Base-by-base conservation (phyloP, 1,140 invertebrate genomes). In the Zaprionus gabonicus region DNA sequence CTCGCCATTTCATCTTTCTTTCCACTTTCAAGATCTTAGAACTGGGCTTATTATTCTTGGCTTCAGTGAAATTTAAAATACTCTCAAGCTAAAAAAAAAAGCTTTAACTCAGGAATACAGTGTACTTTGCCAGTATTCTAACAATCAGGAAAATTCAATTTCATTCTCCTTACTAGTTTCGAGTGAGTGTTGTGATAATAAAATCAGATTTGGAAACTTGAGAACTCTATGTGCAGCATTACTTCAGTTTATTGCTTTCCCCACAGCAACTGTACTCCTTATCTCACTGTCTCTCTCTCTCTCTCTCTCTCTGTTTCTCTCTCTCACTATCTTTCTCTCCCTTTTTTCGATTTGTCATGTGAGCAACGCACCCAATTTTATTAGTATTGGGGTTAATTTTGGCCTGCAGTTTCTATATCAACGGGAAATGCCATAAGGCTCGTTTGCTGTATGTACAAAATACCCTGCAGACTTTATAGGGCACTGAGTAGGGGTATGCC, bases 361-460 rank as follows among this genome's bases (percentile, higher is more conserved):
- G 57, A 68, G 57, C 25, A 20, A 6, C 34, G 34, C 36, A 23
- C 1, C 23, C 13, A 15, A 44, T 62, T 46, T 46, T 17, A 62
- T 62, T 62, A 20, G 23, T 46, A 27, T 62, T n/a, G 20, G 6
- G 5, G 49, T 23, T 63, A 1, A 17, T 17, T 55, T 25, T 44
- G 17, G 69, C 34, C 64, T 57, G 31, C 31, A 17, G 60, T 55
- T 57, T 44, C 38, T 12, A 20, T 28, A 41, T 27, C 36, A 44
- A 56, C 66, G 41, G 20, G 28, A 63, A 36, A 67, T 34, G 23
- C 59, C 59, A 64, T 27, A 70, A 51, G 69, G 58, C 55, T 36
- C n/a, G 58, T 65, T 46, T 46, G 6, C n/a, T 9, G n/a, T 46
- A 6, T 17, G 7, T 15, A 46, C 41, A n/a, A 49, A 20, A 49